phyloP scores from a whole-genome alignment of 2,113 vertebrate species.

The Harpagus bidentatus region DNA sequence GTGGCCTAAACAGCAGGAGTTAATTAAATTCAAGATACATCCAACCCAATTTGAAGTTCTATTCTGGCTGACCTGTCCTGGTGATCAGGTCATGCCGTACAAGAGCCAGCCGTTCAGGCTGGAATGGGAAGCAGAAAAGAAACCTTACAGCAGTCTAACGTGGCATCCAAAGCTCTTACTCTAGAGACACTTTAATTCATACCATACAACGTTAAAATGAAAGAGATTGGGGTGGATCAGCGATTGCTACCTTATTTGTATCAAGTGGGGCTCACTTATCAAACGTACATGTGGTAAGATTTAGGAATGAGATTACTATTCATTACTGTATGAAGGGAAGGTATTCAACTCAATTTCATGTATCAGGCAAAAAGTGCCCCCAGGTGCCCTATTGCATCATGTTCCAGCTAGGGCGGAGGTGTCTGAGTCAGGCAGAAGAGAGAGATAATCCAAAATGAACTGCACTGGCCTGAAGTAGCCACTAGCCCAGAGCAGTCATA shows the following conservation, averaged over 20 bases:
- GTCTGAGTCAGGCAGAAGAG: not conserved
- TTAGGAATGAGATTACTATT: not conserved
- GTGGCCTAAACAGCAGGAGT: constrained; percentile 40
- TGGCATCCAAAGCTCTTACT: not conserved
- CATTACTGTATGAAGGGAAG: not conserved
- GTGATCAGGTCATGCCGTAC: constrained; percentile 4
- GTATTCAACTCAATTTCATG: not conserved
- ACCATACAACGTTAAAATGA: not conserved
- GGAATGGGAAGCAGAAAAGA: not conserved
- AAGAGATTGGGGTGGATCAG: not conserved
- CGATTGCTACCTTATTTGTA: not conserved
- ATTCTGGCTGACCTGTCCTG: constrained; percentile 36
- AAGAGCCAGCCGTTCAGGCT: not conserved
- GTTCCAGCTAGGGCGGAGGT: not conserved
- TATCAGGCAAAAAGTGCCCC: too few relatives aligned
- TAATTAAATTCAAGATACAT: constrained; percentile 47
- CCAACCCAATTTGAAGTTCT: constrained; percentile 56
- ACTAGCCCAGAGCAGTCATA: not conserved
- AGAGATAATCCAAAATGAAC: not conserved
- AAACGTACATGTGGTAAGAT: rapidly evolving
- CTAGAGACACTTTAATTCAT: not conserved
- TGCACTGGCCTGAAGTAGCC: not conserved
- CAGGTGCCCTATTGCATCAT: rapidly evolving
- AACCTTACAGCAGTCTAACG: not conserved
- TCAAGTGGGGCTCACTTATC: not conserved